Base-by-base conservation (phyloP, 2,113 vertebrate species). In the Onychorhynchus coronatus region DNA sequence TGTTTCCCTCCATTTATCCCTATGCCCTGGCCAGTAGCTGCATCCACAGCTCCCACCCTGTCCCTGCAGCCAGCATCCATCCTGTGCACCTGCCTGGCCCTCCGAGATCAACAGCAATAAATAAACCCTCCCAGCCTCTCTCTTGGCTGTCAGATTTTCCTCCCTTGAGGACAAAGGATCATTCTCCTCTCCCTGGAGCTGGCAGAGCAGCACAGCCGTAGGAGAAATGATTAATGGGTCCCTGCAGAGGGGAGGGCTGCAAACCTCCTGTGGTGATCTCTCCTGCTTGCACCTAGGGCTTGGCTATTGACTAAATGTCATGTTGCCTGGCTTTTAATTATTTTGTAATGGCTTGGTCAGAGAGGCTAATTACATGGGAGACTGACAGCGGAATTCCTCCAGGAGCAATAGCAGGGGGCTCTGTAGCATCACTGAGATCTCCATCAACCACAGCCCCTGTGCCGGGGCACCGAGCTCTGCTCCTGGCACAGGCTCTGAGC, bases 321-420 rank as follows among this genome's bases (percentile, higher is more conserved):
- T 2, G 7, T 52, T 72, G 75, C 78, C 62, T 65, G 85, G 55
- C 77, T 85, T 91, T 93, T 95, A 94, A 95, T 96, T 95, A 85
- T 56, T 42, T 68, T 55, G 25, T 74, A 97, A 95, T 77, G 65
- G 89, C 50, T 59, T 30, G 66, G 87, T 46, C 88, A 92, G 55
- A 47, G 33, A 72, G 44, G 82, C 37, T 85, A 93, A 93, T 94
- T 78, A 68, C 24, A 0, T 8, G 14, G 12, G 61, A 61, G 59
- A 35, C 37, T 20, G 93, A 12, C 41, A 52, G 86, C 35, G 47
- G 35, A 88, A 49, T 1, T 30, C 76, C 58, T 24, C 25, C 44
- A 12, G 46, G 28, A 63, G 67, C 42, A 14, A 25, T 50, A 59
- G 76, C 0, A 1, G 37, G 14, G 39, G 4, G 13, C 74, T 49